Base-by-base conservation (phyloP, 2,888 invertebrate species). In the Eristalis arbustorum region DNA sequence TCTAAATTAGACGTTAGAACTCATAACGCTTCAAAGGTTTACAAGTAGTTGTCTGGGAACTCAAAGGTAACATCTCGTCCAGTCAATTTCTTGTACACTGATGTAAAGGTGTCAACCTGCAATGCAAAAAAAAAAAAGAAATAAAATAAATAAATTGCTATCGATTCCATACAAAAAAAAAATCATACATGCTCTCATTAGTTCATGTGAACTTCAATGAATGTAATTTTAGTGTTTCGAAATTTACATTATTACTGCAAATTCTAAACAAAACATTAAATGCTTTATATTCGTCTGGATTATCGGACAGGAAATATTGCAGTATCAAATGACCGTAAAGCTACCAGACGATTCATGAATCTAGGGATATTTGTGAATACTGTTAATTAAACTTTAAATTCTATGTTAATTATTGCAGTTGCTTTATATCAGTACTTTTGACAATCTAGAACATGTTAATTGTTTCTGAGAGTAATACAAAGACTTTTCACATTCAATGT, bases 21-120 rank as follows among this genome's bases (percentile, higher is more conserved):
- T 77, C 77, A 73, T 28, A 34, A 49, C 71, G 34, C 59, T 84
- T 81, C 67, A 75, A 62, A 71, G 23, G 90, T 90, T 89, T 93
- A 97, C 96, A 98, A 96, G 95, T 97, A 98, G 91, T 98, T 97
- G 95, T 99, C 99, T 88, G 99, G 99, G 94, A 99, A 99, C 95
- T 99, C 99, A 93, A 99, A 99, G 90, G 96, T 97, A 82, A 99
- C 99, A 94, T 99, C 98, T 93, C 99, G 98, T 90, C 99, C 99
- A 90, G 99, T 99, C 91, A 99, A 94, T 94, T 98, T 98, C 95
- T 99, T 99, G 96, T 99, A 99, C 89, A 99, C 98, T 88, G 98
- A 97, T 91, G 98, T 96, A 94, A 99, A 99, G 88, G 99, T 99
- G 92, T 99, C 99, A 91, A 98, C 96, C 98, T 98, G 94, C 62